Percentiles rank a stretch among this genome's conserved stretches.
Conservation (phyloP, 2,113 vertebrate species). For the pig (Sus scrofa) region DNA sequence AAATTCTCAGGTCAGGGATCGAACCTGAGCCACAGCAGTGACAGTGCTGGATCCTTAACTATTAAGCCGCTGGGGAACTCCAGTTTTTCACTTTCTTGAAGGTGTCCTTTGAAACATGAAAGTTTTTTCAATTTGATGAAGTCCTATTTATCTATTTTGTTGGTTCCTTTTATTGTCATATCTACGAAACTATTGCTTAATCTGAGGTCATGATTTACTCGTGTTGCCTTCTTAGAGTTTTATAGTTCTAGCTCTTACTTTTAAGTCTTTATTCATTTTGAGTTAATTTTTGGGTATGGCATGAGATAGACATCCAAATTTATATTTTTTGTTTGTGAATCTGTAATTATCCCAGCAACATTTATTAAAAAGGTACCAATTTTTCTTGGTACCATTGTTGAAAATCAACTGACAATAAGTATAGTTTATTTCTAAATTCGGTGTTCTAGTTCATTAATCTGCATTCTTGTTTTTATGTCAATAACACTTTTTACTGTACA, state of each 20-base stretch:
- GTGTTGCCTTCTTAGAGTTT: not conserved
- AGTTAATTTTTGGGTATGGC: not conserved
- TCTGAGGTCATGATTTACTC: not conserved
- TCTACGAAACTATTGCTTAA: not conserved
- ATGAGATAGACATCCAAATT: not conserved
- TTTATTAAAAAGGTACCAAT: not conserved
- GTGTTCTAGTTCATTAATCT: not conserved
- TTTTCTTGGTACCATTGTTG: not conserved
- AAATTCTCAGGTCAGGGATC: no score
- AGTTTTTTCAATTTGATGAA: not conserved
- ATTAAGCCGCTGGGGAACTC: no score
- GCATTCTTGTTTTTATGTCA: not conserved
- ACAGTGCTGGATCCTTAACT: no score
- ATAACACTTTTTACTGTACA: not conserved
- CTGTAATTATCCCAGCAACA: not conserved
- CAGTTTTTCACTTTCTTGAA: not conserved
- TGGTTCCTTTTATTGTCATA: conserved; percentile 4
- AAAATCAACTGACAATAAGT: not conserved
- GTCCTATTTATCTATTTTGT: not conserved
- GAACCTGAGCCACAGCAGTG: no score
- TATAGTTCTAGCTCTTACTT: not conserved
- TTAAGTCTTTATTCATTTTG: not conserved
- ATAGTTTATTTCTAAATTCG: not conserved
- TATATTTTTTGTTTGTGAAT: conserved; percentile 6
- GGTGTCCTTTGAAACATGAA: not conserved